A percentile compares a stretch with the other conserved stretches of the same genome.
Conservation (phyloP, 2,113 vertebrate species). For the Pungitius pungitius region DNA sequence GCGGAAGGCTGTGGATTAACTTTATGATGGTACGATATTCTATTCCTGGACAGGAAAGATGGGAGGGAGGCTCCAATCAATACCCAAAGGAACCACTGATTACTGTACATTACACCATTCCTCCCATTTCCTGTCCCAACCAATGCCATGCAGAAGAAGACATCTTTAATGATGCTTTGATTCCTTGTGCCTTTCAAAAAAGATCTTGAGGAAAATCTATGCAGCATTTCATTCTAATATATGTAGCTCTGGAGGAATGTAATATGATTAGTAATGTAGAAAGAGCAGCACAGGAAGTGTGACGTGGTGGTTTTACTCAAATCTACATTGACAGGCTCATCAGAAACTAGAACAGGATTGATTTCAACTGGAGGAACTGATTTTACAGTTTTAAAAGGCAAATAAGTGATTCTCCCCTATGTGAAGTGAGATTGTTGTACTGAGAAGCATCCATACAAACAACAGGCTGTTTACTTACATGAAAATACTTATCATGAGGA, state of each 20-base stretch:
- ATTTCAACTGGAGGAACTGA: slow-evolving; percentile 2
- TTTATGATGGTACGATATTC: slow-evolving; percentile 31
- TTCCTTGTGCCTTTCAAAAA: slow-evolving; percentile 37
- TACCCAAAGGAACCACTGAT: slow-evolving; percentile 55
- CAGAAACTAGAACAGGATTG: neutral
- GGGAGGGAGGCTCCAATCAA: slow-evolving; percentile 61
- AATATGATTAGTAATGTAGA: neutral
- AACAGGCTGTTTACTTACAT: slow-evolving; percentile 18
- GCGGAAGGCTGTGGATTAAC: slow-evolving; percentile 21
- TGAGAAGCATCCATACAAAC: slow-evolving; percentile 24
- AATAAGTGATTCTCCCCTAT: neutral
- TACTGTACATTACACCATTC: slow-evolving; percentile 40
- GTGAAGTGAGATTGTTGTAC: neutral
- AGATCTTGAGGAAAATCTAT: slow-evolving; percentile 12
- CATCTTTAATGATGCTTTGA: slow-evolving; percentile 44
- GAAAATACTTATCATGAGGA: slow-evolving; percentile 35
- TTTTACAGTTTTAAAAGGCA: neutral
- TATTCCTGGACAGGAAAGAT: slow-evolving; percentile 58
- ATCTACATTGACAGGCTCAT: neutral
- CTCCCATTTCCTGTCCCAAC: slow-evolving; percentile 49
- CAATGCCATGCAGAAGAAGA: slow-evolving; percentile 55
- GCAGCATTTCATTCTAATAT: slow-evolving; percentile 24
- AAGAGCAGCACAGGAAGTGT: neutral
- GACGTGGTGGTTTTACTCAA: neutral
- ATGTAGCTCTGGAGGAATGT: slow-evolving; percentile 6